Evolutionary conservation across 2,797 vertebrate species (phyloP).

Genomic region (Tarsius wallacei): DNA sequence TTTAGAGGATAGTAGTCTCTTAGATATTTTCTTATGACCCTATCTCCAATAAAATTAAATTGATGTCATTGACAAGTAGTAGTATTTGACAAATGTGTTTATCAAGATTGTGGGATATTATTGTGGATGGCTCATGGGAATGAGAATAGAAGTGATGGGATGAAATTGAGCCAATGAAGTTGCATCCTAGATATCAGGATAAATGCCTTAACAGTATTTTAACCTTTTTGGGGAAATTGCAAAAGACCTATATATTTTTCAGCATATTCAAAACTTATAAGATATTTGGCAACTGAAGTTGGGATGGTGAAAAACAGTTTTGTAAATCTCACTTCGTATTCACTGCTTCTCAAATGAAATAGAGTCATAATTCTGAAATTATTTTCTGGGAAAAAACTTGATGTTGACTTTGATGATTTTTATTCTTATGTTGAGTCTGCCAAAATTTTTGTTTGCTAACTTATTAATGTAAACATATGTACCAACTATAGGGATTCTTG

Average conservation of each 20-base stretch:
- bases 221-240: slow-evolving; percentile 65
- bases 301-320: slow-evolving; percentile 8
- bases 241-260: background rate
- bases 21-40: slow-evolving; percentile 71
- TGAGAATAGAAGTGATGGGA: slow-evolving; percentile 24
- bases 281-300: slow-evolving; percentile 47
- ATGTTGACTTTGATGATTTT: background rate
- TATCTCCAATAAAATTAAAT: slow-evolving; percentile 77
- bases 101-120: slow-evolving; percentile 28
- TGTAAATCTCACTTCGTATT: background rate
- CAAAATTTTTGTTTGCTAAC: background rate
- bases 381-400: background rate
- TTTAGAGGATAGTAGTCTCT: slow-evolving; percentile 61
- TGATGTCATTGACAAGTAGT: slow-evolving; percentile 70
- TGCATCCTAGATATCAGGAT: background rate
- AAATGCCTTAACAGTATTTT: slow-evolving; percentile 13
- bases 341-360: background rate
- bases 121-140: slow-evolving; percentile 32
- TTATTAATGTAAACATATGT: background rate
- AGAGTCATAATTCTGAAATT: background rate
- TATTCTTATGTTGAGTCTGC: background rate
- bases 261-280: slow-evolving; percentile 45
- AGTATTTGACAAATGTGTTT: slow-evolving; percentile 69
- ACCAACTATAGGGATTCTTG: background rate
- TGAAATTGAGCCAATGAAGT: slow-evolving; percentile 36